These are phyloP conservation scores for Pogonomyrmex californicus DNA, from an alignment of 1,140 invertebrate species.

Conservation along the genomic window DNA sequence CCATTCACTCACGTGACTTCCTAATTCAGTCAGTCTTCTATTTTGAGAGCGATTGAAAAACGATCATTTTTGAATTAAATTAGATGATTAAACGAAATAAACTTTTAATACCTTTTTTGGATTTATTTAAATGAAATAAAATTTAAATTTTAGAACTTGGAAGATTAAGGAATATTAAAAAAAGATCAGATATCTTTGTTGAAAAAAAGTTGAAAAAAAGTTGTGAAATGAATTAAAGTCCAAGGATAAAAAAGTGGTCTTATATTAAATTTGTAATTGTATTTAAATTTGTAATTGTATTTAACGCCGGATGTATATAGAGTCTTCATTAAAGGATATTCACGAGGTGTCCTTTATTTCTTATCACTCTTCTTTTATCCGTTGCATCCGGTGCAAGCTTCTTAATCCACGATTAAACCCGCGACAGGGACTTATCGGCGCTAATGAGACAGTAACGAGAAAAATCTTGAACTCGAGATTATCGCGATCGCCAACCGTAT, in stretches of 20 bases:
- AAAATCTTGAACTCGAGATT: constrained; percentile 43
- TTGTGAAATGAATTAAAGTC: not conserved
- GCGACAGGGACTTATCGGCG: constrained; percentile 41
- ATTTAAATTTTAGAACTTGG: not conserved
- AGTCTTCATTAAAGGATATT: not conserved
- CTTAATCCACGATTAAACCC: constrained; percentile 51
- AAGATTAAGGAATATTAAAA: not conserved
- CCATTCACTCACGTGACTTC: not conserved
- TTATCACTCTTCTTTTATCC: constrained; percentile 4
- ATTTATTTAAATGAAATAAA: not conserved
- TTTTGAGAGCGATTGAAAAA: not conserved
- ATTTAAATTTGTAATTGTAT: constrained; percentile 10
- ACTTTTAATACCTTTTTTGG: not conserved
- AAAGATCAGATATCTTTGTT: not conserved
- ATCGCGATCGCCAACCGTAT: constrained; percentile 51
- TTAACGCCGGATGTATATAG: not conserved
- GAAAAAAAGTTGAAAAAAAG: not conserved
- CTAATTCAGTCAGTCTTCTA: not conserved
- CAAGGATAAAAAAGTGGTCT: not conserved
- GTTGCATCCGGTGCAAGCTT: constrained; percentile 14
- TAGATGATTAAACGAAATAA: not conserved
- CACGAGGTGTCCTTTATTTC: not conserved
- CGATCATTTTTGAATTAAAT: not conserved
- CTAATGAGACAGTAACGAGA: constrained; percentile 61
- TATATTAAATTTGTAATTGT: not conserved